Conservation (phyloP, 2,797 vertebrate species). For the Karalla daura region DNA sequence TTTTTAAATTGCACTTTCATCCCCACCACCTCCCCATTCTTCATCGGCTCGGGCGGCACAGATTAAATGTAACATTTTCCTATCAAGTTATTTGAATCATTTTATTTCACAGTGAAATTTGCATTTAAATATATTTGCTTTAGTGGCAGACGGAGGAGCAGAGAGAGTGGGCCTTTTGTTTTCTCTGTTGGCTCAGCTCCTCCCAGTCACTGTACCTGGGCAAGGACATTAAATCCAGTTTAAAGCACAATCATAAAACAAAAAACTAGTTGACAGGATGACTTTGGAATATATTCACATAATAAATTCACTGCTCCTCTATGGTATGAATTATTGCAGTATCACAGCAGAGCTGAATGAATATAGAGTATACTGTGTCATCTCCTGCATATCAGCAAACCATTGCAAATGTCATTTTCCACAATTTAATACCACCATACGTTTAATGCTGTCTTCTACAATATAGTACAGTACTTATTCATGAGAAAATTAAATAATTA, state of each 20-base stretch:
- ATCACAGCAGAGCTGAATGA: conserved; percentile 18
- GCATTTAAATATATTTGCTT: conserved; percentile 53
- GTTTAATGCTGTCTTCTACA: conserved; percentile 10
- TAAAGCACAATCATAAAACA: conserved; percentile 38
- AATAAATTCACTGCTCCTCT: conserved; percentile 26
- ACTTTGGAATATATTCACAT: conserved; percentile 26
- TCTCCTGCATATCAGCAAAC: conserved; percentile 25
- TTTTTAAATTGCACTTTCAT: conserved; percentile 42
- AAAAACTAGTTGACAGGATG: conserved; percentile 29
- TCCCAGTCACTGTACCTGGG: conserved; percentile 17
- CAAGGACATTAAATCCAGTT: conserved; percentile 42
- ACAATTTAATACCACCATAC: conserved; percentile 18
- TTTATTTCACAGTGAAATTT: conserved; percentile 54
- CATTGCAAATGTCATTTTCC: conserved; percentile 14
- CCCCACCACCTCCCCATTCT: not conserved
- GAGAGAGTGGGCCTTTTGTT: conserved; percentile 22
- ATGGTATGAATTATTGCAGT: conserved; percentile 16
- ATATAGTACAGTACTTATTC: conserved; percentile 28
- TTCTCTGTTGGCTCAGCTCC: conserved; percentile 24
- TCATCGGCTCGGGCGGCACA: conserved; percentile 26
- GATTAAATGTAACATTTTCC: conserved; percentile 53
- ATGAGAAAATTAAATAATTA: conserved; percentile 32
- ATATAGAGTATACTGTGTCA: conserved; percentile 18
- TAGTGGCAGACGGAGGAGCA: conserved; percentile 10
- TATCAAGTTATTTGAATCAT: conserved; percentile 44